These are phyloP conservation scores for Andrena minutula DNA, from an alignment of 2,888 invertebrate genomes.

Conservation along the genomic window DNA sequence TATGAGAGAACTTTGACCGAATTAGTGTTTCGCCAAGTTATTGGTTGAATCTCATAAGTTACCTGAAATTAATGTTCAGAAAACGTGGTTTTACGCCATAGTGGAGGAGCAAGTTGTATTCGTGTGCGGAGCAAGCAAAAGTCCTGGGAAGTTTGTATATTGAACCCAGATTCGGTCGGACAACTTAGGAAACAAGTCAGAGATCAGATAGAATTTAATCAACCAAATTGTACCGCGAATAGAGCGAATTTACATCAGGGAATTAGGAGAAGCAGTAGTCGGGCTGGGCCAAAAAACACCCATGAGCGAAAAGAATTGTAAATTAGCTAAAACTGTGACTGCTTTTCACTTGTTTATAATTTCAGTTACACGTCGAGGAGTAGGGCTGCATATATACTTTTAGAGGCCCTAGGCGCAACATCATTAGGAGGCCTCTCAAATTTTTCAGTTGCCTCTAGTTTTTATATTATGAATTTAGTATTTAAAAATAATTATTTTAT, in stretches of 20 bases:
- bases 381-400: too few relatives aligned
- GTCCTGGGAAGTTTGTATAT: conserved; percentile 41
- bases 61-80: conserved; percentile 35
- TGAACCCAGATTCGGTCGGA: conserved; percentile 28
- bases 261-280: not conserved
- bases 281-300: not conserved
- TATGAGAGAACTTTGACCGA: conserved; percentile 26
- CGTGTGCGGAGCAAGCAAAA: conserved; percentile 27
- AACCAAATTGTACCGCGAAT: conserved; percentile 13
- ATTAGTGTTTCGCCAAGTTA: conserved; percentile 30
- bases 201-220: conserved; percentile 56
- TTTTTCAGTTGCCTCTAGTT: too few relatives aligned
- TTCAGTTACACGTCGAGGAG: too few relatives aligned
- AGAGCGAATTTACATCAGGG: not conserved
- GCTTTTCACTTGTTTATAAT: too few relatives aligned
- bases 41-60: not conserved
- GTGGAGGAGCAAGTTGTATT: conserved; percentile 44
- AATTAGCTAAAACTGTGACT: not conserved
- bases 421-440: too few relatives aligned
- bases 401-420: too few relatives aligned
- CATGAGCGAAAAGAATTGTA: conserved; percentile 1
- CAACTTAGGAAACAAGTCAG: conserved; percentile 34
- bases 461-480: too few relatives aligned
- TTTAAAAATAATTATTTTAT: too few relatives aligned
- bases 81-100: conserved; percentile 45